Evolutionary conservation across 1,140 invertebrate genomes (phyloP).

Genomic region (Heliconius hewitsoni): DNA sequence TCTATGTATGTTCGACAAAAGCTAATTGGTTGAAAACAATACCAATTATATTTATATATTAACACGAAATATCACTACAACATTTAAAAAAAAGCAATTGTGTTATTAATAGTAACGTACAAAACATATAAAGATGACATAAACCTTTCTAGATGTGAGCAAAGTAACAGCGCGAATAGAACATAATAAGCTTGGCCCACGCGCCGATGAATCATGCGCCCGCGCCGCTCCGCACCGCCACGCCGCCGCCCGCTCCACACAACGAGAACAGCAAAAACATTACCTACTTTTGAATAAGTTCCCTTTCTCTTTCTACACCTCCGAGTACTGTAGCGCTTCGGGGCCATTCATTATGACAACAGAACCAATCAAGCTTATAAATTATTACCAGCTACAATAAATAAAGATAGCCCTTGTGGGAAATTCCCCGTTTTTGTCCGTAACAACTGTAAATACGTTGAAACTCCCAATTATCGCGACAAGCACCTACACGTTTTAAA

Average conservation of each 20-base stretch:
- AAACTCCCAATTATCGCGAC: neutral
- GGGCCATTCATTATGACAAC: constrained; percentile 56
- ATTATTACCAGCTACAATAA: constrained; percentile 30
- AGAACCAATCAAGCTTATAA: constrained; percentile 39
- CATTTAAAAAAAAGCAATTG: neutral
- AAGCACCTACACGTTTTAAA: constrained; percentile 46
- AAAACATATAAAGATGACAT: constrained; percentile 28
- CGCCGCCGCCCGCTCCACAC: constrained; percentile 47
- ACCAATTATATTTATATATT: too few species aligned
- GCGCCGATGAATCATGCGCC: constrained; percentile 71
- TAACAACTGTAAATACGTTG: neutral
- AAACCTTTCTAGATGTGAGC: constrained; percentile 46
- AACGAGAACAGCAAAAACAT: constrained; percentile 76
- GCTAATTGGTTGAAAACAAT: too few species aligned
- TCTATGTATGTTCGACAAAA: neutral
- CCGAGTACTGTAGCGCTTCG: constrained; percentile 49
- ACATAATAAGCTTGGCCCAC: constrained; percentile 76
- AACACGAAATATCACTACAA: neutral
- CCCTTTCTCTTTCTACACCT: constrained; percentile 80
- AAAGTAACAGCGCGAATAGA: constrained; percentile 69
- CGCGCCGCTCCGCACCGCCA: constrained; percentile 53
- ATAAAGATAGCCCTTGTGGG: constrained; percentile 8
- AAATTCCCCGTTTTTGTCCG: neutral
- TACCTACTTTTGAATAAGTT: constrained; percentile 80
- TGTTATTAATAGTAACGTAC: neutral